Evolutionary conservation across 2,113 vertebrate species (phyloP), one percentile per base, ranked within the genome.

Genomic region (Eptesicus fuscus): DNA sequence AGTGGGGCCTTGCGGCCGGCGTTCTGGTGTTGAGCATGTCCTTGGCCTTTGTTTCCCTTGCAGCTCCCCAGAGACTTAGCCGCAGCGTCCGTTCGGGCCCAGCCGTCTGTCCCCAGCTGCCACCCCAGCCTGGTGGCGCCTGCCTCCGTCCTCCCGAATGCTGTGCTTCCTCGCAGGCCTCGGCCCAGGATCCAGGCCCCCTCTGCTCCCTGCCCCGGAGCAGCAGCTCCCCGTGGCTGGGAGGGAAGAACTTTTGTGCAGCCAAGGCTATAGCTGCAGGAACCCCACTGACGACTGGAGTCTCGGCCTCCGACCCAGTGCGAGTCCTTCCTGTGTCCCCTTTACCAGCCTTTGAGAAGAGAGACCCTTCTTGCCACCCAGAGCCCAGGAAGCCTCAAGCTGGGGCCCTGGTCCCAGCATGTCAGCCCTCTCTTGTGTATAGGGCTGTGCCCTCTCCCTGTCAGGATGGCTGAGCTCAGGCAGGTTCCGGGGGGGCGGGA

Each of bases 381-480:
- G 84, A 96, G 47, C 87, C 83, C 73, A 11, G 28, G 84, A 96
- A 93, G 53, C 86, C 74, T 23, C 88, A 84, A 28, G 71, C 83
- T 94, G 92, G 92, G 96, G 59, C 88, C 23, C 59, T 95, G 88
- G 69, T 61, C 90, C 93, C 83, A 82, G 70, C 70, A 98, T 98
- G 98, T 77, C 93, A 71, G 80, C 83, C 88, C 90, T 86, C 18
- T 91, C 76, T 51, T 94, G 83, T 93, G 92, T 82, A 10, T 97
- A 97, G 95, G 93, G 84, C 96, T 95, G 35, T 95, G 95, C 97
- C 91, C 93, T 83, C 49, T 89, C 47, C 70, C 28, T 10, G 83
- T 65, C 86, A 82, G 61, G 70, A 98, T 97, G 97, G 94, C 85
- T 85, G 97, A 97, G 84, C 83, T 92, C 92, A 96, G 97, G 95